These are phyloP conservation scores for Palythoa grandiflora DNA, from an alignment of 92 coral and sea anemone species.

Conservation along the genomic window DNA sequence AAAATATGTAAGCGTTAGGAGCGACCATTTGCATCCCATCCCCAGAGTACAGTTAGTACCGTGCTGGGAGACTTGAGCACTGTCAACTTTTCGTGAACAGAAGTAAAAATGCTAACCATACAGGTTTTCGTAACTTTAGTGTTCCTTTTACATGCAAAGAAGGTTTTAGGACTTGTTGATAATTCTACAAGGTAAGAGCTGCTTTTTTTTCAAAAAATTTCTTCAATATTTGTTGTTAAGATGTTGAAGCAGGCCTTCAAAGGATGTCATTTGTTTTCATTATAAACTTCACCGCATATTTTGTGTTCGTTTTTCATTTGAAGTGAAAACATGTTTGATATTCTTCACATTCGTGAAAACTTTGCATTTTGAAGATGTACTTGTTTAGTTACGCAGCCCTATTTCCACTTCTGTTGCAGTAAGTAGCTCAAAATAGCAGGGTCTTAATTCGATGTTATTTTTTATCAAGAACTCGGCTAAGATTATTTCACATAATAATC, in stretches of 20 bases:
- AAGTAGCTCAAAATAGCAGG: not conserved
- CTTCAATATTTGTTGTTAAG: not conserved
- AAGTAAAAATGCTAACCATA: not conserved
- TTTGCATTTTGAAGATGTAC: not conserved
- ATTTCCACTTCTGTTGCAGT: not conserved
- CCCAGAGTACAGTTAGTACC: not conserved
- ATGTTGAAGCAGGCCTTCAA: not conserved
- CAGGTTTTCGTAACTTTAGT: not conserved
- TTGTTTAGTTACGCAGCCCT: not conserved
- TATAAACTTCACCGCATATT: not conserved
- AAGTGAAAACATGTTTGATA: not conserved
- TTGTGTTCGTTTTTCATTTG: not conserved
- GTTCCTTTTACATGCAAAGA: not conserved
- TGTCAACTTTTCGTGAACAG: not conserved
- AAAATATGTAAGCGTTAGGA: constrained; percentile 29
- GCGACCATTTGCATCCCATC: constrained; percentile 10
- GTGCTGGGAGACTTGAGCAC: constrained; percentile 47
- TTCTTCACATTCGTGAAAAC: not conserved
- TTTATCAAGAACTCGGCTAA: not conserved
- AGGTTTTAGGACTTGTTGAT: not conserved
- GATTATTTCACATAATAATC: not conserved
- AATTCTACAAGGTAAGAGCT: not conserved
- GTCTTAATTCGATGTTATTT: not conserved
- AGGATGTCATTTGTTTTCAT: not conserved
- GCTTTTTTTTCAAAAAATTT: not conserved